Evolutionary conservation across 2,888 invertebrate genomes (phyloP).

Genomic region (Taphrorychus bicolor): DNA sequence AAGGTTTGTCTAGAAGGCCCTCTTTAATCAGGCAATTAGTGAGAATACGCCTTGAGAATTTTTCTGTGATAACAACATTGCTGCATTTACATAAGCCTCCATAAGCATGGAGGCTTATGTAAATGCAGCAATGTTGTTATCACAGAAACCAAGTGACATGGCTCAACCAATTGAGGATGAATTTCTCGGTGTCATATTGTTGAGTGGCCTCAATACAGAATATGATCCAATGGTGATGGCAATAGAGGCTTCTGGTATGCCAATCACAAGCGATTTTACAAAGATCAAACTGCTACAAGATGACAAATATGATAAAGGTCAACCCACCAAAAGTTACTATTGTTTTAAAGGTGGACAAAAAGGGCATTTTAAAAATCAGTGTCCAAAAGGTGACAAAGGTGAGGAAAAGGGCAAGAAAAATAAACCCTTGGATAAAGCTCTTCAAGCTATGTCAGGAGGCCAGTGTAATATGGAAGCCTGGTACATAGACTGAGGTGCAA

Average conservation of each 20-base stretch:
- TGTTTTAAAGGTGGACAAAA: neutral
- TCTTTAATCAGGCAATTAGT: too few relatives aligned
- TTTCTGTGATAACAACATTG: too few relatives aligned
- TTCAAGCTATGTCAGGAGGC: neutral
- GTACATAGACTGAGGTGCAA: neutral
- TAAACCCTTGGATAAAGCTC: neutral
- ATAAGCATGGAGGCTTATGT: too few relatives aligned
- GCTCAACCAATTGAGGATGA: too few relatives aligned
- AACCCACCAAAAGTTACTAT: neutral
- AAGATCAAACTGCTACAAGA: neutral
- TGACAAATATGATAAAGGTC: neutral
- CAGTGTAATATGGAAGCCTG: neutral
- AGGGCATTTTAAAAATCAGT: neutral
- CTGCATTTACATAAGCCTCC: too few relatives aligned
- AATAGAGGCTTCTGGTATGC: neutral
- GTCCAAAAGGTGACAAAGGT: neutral
- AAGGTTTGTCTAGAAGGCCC: too few relatives aligned
- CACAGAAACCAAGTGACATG: too few relatives aligned
- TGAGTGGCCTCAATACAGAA: constrained; percentile 18
- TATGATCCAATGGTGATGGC: constrained; percentile 31
- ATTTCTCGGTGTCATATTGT: constrained; percentile 10
- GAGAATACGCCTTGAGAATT: too few relatives aligned
- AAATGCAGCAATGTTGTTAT: too few relatives aligned
- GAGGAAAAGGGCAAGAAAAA: neutral
- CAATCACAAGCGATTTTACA: neutral